Percentiles rank a stretch among this genome's conserved stretches.
Evolutionary conservation across 2,113 vertebrate species (phyloP).

Genomic region (Poecilia latipinna): DNA sequence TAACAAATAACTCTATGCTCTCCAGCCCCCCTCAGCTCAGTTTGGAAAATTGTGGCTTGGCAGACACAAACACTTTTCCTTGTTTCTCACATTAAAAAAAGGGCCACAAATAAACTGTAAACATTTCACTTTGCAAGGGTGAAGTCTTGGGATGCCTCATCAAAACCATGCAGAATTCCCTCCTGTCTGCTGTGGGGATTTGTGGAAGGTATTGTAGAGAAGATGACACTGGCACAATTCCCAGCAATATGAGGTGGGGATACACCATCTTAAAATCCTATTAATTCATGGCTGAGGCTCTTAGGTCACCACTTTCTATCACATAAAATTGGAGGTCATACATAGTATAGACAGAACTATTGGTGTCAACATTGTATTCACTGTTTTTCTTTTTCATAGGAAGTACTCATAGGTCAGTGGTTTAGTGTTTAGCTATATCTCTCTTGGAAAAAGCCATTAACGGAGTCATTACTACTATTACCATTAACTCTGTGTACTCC

Average conservation of each 20-base stretch:
- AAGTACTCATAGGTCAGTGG: not conserved
- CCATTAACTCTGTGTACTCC: not conserved
- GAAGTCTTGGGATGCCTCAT: constrained; percentile 68
- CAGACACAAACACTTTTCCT: constrained; percentile 55
- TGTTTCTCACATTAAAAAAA: constrained; percentile 53
- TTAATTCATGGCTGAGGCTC: constrained; percentile 30
- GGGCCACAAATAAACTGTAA: constrained; percentile 73
- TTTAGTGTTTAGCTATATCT: not conserved
- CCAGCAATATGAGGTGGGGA: constrained; percentile 52
- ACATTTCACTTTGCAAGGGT: constrained; percentile 61
- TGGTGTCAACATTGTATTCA: not conserved
- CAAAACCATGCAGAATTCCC: constrained; percentile 73
- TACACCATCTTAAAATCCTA: constrained; percentile 25
- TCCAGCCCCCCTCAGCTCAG: constrained; percentile 48
- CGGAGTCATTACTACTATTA: not conserved
- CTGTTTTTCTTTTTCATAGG: not conserved
- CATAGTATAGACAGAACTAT: not conserved
- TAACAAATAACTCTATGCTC: constrained; percentile 66
- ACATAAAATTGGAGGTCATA: not conserved
- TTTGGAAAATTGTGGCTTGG: constrained; percentile 63
- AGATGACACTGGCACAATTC: constrained; percentile 55
- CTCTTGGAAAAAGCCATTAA: not conserved
- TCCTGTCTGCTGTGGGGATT: constrained; percentile 49
- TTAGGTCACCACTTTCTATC: constrained; percentile 6
- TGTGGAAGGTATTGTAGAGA: constrained; percentile 48